Percentiles rank a stretch among this genome's conserved stretches.
Evolutionary conservation across 2,797 vertebrate species (phyloP).

Genomic region (Pipistrellus nathusii): DNA sequence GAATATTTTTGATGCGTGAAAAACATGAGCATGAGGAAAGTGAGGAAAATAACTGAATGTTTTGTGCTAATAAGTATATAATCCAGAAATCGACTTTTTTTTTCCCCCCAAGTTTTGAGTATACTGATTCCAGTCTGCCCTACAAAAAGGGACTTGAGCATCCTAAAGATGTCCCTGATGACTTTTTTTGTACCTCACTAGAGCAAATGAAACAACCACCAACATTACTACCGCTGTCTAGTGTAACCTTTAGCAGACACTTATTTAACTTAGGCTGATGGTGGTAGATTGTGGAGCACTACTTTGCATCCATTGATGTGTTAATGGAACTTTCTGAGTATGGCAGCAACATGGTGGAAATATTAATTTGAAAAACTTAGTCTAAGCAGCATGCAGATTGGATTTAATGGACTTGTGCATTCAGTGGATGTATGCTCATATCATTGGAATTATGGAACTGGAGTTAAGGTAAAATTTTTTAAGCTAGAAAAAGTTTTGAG

Average conservation of each 20-base stretch:
- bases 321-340: neutral
- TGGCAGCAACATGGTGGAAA: neutral
- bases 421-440: neutral
- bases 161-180: neutral
- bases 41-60: neutral
- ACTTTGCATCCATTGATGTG: neutral
- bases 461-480: neutral
- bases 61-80: neutral
- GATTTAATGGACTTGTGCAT: too few relatives aligned
- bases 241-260: neutral
- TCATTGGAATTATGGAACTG: neutral
- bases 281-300: neutral
- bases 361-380: neutral
- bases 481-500: neutral
- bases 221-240: neutral
- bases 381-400: neutral
- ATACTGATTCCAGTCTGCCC: neutral
- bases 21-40: neutral
- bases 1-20: neutral
- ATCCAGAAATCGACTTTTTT: neutral
- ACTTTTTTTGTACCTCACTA: neutral
- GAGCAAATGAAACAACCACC: neutral
- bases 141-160: neutral
- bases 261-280: neutral
- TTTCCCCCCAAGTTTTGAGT: neutral